Evolutionary conservation across 1,140 invertebrate genomes (phyloP), one percentile per base, ranked within the genome.

Genomic region (Lineus longissimus): DNA sequence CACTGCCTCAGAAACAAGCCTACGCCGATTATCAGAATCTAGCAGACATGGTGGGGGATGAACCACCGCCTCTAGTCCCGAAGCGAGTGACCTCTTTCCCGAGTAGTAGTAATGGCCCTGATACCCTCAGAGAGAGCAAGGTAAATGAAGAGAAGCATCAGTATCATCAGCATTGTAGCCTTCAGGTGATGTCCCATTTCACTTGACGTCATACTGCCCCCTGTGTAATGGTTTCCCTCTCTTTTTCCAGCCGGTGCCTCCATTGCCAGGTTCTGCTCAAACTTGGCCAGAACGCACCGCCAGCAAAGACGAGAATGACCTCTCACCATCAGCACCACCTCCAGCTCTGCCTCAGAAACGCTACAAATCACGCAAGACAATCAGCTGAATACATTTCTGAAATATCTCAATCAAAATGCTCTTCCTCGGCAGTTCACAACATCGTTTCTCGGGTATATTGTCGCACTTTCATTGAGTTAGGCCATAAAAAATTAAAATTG

Each of bases 11-110:
- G 15, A 91, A 91, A 77, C 83, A 72, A 60, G 54, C 71, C 0
- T 74, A 88, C 66, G 83, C 85, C 1, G 87, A 89, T 77, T 88
- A 87, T 66, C 84, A 82, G 56, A 88, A 87, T 70, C 74, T 87
- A 41, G 73, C 85, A 64, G 80, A 23, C 47, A 4, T 51, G 9
- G 4, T n/a, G 6, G 9, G 4, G n/a, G 25, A 19, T 4, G 47
- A 51, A 23, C 25, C 47, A 4, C 47, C 47, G n/a, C 25, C 47
- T n/a, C 33, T 36, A 15, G 47, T 9, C 6, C n/a, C n/a, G 6
- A 51, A 51, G n/a, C 6, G 47, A 27, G 4, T 51, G n/a, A 43
- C 40, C 19, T 43, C 40, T 11, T 51, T n/a, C n/a, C 33, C 15
- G 6, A 36, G 33, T 36, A 36, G 33, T 15, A 36, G 33, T 36